Base-by-base conservation (phyloP, 92 coral and sea anemone genomes). In the Heliopora coerulea region DNA sequence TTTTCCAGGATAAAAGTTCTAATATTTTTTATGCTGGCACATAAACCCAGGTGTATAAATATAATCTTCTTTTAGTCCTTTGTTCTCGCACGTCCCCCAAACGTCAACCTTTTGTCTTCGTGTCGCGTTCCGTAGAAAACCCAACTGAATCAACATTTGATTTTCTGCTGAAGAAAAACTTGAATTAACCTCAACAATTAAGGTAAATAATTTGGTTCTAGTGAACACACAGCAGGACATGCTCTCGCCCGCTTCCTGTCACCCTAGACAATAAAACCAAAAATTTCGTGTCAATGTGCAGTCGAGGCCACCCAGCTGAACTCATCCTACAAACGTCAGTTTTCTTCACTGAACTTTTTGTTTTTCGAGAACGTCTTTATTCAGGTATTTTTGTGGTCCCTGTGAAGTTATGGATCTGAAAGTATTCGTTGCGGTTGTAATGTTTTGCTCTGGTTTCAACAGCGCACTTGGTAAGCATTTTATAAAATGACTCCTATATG, bases 221-320 rank as follows among this genome's bases (percentile, higher is more conserved):
- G 29, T 67, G 25, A 26, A 54, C 27, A 67, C 74, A 67, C 74
- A 67, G 74, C 74, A 28, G 74, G 74, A 40, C 19, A 62, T 46
- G 15, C n/a, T 15, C 2, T 46, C 24, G 18, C 56, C 34, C 13
- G 74, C 32, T 67, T 67, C 74, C 74, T 67, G 74, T 67, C 74
- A 67, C 26, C 39, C 72, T 39, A 67, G 49, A 46, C 74, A 49
- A 41, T 37, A 26, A 18, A 20, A 5, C 3, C 30, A 1, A 14
- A 10, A 52, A 19, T 37, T 37, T 37, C 42, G 42, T 37, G 6
- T 12, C 12, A 37, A 4, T 37, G n/a, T 15, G 2, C 52, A 46
- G 52, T 15, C 15, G 56, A 67, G 12, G n/a, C 15, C 52, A 46
- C n/a, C 52, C n/a, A 23, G 54, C 54, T 41, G 72, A 21, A 40